These are phyloP conservation scores for Platycnemis pennipes DNA, from an alignment of 2,888 invertebrate species.

Conservation along the genomic window DNA sequence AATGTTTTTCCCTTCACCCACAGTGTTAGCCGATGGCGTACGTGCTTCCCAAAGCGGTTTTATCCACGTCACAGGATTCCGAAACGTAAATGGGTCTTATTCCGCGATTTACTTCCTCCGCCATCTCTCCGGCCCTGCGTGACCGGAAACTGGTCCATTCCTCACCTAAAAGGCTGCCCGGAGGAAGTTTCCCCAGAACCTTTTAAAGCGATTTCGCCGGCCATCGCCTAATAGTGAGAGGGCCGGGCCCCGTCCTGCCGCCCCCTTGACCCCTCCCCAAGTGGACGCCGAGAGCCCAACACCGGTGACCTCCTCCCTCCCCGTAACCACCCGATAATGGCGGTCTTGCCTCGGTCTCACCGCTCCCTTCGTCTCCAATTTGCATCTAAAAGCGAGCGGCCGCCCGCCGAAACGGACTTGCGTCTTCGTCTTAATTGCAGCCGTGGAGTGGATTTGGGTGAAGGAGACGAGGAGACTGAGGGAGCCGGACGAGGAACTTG, in stretches of 20 bases:
- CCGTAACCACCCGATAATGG: background rate
- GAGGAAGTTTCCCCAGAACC: conserved; percentile 32
- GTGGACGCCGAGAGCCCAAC: too few species aligned
- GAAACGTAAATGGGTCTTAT: background rate
- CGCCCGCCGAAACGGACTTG: background rate
- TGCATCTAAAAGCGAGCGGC: conserved; percentile 47
- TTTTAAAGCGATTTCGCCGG: conserved; percentile 38
- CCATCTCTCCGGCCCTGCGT: background rate
- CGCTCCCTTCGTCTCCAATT: background rate
- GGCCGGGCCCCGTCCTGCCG: background rate
- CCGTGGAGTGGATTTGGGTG: background rate
- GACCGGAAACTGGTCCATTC: conserved; percentile 60
- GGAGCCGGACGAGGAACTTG: background rate
- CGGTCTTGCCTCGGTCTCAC: background rate
- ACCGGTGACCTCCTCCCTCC: background rate
- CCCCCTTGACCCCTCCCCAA: background rate
- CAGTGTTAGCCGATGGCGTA: too few species aligned
- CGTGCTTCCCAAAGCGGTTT: background rate
- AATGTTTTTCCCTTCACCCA: too few species aligned
- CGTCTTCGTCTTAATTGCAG: background rate
- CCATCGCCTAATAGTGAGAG: conserved; percentile 1
- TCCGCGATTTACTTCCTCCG: background rate
- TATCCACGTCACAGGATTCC: background rate
- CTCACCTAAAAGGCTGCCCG: background rate
- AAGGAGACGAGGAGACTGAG: background rate